These are phyloP conservation scores for Synanthedon formicaeformis DNA, from an alignment of 2,888 invertebrate species.

Conservation along the genomic window DNA sequence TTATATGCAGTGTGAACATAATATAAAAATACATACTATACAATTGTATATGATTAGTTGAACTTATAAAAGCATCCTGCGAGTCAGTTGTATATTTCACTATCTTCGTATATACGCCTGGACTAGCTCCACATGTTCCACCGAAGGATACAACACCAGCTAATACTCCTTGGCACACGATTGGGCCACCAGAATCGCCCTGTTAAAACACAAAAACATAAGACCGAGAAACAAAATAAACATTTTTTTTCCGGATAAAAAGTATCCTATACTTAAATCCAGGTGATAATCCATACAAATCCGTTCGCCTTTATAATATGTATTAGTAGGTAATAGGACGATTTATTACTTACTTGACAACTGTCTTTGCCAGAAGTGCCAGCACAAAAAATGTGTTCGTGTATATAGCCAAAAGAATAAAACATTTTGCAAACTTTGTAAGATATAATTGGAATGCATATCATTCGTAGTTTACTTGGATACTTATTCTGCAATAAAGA, in stretches of 20 bases:
- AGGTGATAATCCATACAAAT: too few species aligned
- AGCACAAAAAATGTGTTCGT: constrained; percentile 7
- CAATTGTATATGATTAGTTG: too few species aligned
- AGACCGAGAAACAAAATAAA: background rate
- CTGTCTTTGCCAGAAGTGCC: constrained; percentile 11
- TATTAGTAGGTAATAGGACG: too few species aligned
- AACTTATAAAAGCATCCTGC: too few species aligned
- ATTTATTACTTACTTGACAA: constrained; percentile 8
- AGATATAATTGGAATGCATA: constrained; percentile 13
- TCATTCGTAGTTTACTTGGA: constrained; percentile 9
- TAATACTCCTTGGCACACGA: constrained; percentile 22
- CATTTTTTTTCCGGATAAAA: too few species aligned
- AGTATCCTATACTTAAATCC: too few species aligned
- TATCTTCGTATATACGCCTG: constrained; percentile 20
- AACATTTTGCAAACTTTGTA: constrained; percentile 5
- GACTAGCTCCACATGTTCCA: constrained; percentile 16
- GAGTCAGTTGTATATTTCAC: too few species aligned
- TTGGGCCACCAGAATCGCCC: constrained; percentile 30
- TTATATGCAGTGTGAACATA: too few species aligned
- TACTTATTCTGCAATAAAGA: background rate
- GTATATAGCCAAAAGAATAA: constrained; percentile 6
- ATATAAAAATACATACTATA: too few species aligned
- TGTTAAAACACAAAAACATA: constrained; percentile 5
- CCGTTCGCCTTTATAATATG: too few species aligned
- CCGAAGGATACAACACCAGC: constrained; percentile 24